Evolutionary conservation across 2,888 invertebrate genomes (phyloP), one percentile per base, ranked within the genome.

Genomic region (Rotaria socialis): DNA sequence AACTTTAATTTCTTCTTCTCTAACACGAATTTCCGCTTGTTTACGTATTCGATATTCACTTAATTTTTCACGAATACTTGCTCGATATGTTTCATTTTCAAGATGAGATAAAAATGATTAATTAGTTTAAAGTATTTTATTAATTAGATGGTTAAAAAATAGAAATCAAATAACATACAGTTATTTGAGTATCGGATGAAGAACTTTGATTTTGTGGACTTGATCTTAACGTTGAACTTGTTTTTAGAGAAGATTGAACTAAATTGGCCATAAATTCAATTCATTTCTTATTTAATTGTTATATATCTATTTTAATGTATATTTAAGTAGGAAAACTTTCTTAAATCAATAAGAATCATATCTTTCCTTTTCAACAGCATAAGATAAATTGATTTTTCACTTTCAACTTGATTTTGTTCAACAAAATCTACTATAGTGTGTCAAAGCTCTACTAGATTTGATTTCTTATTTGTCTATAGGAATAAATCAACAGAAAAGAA

Each of bases 21-120:
- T 1, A 27, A 67, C 27, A 67, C 67, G 35, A 4, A 67, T 67
- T 67, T 67, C 67, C 14, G 67, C 67, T 67, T 67, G 67, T 67
- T 67, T 67, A 35, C 35, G 27, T 35, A 67, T 27, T 27, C 35
- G 35, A 67, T 35, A 35, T 67, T 67, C 67, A 35, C 16, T 67
- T 67, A 67, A 67, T 67, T 27, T 67, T 16, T 67, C 67, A 14
- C 27, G 27, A 27, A 67, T 67, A 16, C 5, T 67, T 16, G 27
- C 5, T 67, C 67, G 67, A 67, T 67, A 67, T 16, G 35, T 16
- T 14, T 67, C 67, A 67, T 67, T 67, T 16, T 10, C 35, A 67
- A 67, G 67, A 27, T 67, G 67, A 67, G 67, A 67, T 67, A 67
- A 67, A 67, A 67, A 67, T 67, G 67, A 67, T 35, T 67, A 27